A percentile compares a stretch with the other conserved stretches of the same genome.
Evolutionary conservation across 2,797 vertebrate genomes (phyloP).

Genomic region (Chiroxiphia lanceolata): DNA sequence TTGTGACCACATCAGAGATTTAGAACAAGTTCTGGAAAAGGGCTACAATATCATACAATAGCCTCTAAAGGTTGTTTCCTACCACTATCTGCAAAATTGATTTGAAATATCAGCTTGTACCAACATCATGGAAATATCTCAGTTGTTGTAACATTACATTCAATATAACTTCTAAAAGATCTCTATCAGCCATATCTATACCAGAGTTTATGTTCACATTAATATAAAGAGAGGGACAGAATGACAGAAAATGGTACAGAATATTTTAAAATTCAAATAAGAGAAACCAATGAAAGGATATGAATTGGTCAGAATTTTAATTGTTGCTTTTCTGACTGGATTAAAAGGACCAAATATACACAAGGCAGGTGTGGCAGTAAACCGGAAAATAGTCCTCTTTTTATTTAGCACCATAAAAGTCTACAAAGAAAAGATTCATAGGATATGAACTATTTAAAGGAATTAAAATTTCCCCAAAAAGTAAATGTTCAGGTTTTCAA

Average conservation of each 20-base stretch:
- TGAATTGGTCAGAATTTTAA: constrained; percentile 87
- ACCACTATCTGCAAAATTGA: too few species aligned
- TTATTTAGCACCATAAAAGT: constrained; percentile 94
- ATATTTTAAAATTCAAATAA: not conserved
- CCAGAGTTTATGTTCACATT: not conserved
- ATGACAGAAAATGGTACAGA: not conserved
- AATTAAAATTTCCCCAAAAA: not conserved
- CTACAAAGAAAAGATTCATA: constrained; percentile 67
- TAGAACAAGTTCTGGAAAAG: too few species aligned
- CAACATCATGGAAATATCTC: not conserved
- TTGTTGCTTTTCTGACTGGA: constrained; percentile 84
- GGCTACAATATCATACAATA: too few species aligned
- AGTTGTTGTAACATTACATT: not conserved
- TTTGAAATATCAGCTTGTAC: not conserved
- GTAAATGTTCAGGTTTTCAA: not conserved
- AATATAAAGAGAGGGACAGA: not conserved
- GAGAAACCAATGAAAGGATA: constrained; percentile 85
- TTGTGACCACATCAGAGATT: too few species aligned
- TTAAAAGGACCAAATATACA: constrained; percentile 90
- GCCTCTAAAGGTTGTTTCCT: too few species aligned
- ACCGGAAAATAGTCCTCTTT: constrained; percentile 91
- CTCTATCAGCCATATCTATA: not conserved
- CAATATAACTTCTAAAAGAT: not conserved
- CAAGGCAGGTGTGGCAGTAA: constrained; percentile 86
- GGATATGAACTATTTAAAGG: not conserved